A percentile compares a stretch with the other conserved stretches of the same genome.
These are phyloP conservation scores for Ditula angustiorana DNA, from an alignment of 2,888 invertebrate species.

Conservation along the genomic window DNA sequence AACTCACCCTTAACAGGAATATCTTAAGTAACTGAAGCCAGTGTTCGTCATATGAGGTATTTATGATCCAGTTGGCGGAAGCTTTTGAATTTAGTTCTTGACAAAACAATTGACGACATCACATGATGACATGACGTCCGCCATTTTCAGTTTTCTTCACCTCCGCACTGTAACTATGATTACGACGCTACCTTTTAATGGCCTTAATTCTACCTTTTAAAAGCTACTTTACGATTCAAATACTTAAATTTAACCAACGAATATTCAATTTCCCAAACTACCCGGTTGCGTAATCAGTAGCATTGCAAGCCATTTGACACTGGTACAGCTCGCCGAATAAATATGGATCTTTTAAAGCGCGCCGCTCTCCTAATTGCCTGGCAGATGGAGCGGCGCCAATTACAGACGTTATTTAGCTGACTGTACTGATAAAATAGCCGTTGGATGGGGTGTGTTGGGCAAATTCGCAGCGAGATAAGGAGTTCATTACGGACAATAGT, in stretches of 20 bases:
- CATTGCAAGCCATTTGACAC: conserved; percentile 57
- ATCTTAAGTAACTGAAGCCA: background rate
- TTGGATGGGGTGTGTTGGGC: conserved; percentile 51
- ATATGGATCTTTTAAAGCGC: conserved; percentile 81
- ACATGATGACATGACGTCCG: too few relatives aligned
- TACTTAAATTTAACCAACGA: background rate
- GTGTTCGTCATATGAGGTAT: background rate
- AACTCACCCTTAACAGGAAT: conserved; percentile 7
- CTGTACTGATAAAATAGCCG: conserved; percentile 69
- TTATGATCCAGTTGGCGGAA: background rate
- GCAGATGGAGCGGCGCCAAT: conserved; percentile 82
- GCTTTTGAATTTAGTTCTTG: background rate
- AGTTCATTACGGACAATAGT: conserved; percentile 26
- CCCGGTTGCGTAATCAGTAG: conserved; percentile 58
- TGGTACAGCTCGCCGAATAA: conserved; percentile 64
- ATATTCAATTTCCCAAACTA: conserved; percentile 27
- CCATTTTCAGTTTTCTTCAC: too few relatives aligned
- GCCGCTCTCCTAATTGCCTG: conserved; percentile 76
- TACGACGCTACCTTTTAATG: too few relatives aligned
- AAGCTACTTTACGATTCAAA: too few relatives aligned
- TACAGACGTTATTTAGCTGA: conserved; percentile 71
- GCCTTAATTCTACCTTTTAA: too few relatives aligned
- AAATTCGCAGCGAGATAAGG: conserved; percentile 37
- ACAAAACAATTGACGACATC: too few relatives aligned
- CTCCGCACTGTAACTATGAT: too few relatives aligned